Evolutionary conservation across 2,888 invertebrate species (phyloP).

Genomic region (Lottia gigantea): DNA sequence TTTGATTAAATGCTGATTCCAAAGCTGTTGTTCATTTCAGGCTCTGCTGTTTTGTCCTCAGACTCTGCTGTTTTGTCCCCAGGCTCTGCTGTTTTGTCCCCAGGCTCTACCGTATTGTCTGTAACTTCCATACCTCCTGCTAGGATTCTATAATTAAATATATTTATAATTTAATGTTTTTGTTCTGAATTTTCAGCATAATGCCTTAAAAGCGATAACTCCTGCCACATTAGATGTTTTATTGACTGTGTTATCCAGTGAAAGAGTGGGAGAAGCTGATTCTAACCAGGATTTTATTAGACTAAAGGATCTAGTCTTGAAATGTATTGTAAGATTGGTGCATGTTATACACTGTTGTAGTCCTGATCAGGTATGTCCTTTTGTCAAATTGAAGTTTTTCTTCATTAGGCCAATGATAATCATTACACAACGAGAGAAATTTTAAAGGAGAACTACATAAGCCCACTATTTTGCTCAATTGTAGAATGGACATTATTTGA

Average conservation of each 20-base stretch:
- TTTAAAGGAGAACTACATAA: no score
- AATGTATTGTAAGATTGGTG: slow-evolving; percentile 73
- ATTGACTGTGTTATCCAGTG: slow-evolving; percentile 69
- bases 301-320: slow-evolving; percentile 70
- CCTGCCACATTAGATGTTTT: slow-evolving; percentile 75
- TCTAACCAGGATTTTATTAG: slow-evolving; percentile 61
- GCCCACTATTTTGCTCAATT: no score
- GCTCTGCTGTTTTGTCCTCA: no score
- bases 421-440: no score
- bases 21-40: no score
- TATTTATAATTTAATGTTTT: neutral
- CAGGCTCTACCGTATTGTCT: no score
- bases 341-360: slow-evolving; percentile 73
- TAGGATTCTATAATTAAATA: no score
- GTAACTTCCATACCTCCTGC: no score
- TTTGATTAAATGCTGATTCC: no score
- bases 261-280: slow-evolving; percentile 41
- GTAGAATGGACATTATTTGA: no score
- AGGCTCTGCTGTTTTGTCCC: no score
- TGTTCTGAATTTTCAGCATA: slow-evolving; percentile 68
- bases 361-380: slow-evolving; percentile 68
- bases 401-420: neutral
- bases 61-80: no score
- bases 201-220: slow-evolving; percentile 75
- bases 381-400: neutral